Evolutionary conservation across 2,888 invertebrate genomes (phyloP).

Genomic region (Morinoia aosen): DNA sequence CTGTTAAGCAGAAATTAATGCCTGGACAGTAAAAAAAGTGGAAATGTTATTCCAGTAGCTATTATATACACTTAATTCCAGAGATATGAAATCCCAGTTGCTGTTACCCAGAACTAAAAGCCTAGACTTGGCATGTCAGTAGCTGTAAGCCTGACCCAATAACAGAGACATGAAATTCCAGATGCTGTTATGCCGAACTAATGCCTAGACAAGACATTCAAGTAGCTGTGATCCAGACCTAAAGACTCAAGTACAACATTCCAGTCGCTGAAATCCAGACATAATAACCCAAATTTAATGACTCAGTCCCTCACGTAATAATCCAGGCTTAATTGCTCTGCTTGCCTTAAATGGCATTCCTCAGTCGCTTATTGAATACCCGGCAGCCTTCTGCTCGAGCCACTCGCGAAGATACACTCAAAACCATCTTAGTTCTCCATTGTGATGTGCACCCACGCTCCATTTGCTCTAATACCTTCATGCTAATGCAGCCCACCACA

Average conservation of each 20-base stretch:
- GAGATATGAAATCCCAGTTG: no score
- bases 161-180: no score
- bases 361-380: background rate
- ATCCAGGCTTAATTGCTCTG: background rate
- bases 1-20: background rate
- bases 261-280: background rate
- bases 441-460: background rate
- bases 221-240: background rate
- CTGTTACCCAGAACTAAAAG: no score
- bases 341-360: background rate
- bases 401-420: background rate
- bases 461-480: background rate
- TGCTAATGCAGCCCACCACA: background rate
- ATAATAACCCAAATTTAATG: background rate
- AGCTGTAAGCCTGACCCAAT: background rate
- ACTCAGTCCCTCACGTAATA: background rate
- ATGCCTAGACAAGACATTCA: background rate
- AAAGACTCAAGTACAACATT: background rate
- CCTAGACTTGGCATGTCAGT: no score
- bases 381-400: background rate
- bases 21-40: no score
- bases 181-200: background rate
- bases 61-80: no score
- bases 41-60: no score
- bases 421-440: background rate